phyloP scores from a whole-genome alignment of 2,888 invertebrate genomes.

The Chaitophorus viminalis region DNA sequence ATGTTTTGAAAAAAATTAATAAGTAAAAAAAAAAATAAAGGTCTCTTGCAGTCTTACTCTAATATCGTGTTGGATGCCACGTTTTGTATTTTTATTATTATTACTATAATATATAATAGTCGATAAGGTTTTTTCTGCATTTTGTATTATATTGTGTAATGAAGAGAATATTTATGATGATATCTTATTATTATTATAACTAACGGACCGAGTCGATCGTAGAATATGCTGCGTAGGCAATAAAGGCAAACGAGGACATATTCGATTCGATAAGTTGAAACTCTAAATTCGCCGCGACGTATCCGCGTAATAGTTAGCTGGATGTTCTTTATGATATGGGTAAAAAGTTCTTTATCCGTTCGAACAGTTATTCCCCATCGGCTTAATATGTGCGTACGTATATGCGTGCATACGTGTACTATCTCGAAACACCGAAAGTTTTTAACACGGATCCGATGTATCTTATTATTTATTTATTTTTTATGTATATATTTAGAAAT shows the following conservation, averaged over 20 bases:
- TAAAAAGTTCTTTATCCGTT: background rate
- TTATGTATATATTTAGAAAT: background rate
- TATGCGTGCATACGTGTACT: background rate
- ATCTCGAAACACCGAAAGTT: background rate
- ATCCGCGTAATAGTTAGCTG: background rate
- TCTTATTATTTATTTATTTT: background rate
- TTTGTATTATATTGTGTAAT: too few species aligned
- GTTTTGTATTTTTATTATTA: background rate
- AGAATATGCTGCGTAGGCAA: too few species aligned
- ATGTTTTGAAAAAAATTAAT: background rate
- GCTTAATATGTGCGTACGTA: background rate
- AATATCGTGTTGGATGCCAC: background rate
- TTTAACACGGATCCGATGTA: background rate
- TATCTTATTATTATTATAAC: too few species aligned
- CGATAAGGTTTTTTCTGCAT: too few species aligned
- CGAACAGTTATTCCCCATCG: constrained; percentile 10
- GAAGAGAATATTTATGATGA: too few species aligned
- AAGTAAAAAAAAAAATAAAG: background rate
- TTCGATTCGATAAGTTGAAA: background rate
- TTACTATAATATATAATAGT: background rate
- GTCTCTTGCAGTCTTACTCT: too few species aligned
- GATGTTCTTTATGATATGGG: background rate
- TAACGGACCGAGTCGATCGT: too few species aligned
- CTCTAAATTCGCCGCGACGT: too few species aligned
- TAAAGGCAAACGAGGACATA: background rate